These are phyloP conservation scores for Sicus ferrugineus DNA, from an alignment of 2,888 invertebrate genomes.

Conservation along the genomic window DNA sequence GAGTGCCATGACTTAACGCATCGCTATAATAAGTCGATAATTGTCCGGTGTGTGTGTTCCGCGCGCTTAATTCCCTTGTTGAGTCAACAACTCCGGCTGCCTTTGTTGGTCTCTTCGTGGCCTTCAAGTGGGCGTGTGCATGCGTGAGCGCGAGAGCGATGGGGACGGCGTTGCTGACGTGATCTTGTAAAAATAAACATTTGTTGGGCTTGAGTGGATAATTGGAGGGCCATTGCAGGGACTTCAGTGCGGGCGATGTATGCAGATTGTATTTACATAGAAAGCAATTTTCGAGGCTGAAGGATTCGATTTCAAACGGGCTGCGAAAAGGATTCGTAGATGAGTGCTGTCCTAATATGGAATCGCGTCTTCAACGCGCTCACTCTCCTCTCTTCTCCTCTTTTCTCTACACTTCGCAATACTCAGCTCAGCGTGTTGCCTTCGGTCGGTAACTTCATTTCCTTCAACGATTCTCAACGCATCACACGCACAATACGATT, in stretches of 20 bases:
- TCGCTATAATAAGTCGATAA: constrained; percentile 39
- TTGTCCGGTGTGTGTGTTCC: constrained; percentile 35
- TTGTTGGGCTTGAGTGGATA: constrained; percentile 9
- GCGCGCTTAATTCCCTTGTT: background rate
- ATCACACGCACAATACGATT: constrained; percentile 28
- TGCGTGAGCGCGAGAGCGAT: background rate
- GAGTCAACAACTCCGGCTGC: background rate
- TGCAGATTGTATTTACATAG: background rate
- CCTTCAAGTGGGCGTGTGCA: background rate
- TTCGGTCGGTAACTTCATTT: constrained; percentile 2
- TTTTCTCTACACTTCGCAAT: background rate
- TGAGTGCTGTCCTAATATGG: too few species aligned
- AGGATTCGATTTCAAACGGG: background rate
- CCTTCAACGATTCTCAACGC: constrained; percentile 2
- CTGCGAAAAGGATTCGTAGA: background rate
- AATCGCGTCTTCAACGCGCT: background rate
- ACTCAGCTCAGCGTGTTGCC: background rate
- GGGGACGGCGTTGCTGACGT: background rate
- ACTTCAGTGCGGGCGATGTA: background rate
- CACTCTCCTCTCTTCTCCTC: background rate
- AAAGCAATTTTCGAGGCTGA: background rate
- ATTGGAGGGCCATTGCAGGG: constrained; percentile 4
- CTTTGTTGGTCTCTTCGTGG: constrained; percentile 1
- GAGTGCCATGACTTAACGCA: constrained; percentile 35
- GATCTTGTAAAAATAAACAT: background rate